These are phyloP conservation scores for Eulemur albifrons DNA, from an alignment of 2,797 vertebrate species.

Conservation along the genomic window DNA sequence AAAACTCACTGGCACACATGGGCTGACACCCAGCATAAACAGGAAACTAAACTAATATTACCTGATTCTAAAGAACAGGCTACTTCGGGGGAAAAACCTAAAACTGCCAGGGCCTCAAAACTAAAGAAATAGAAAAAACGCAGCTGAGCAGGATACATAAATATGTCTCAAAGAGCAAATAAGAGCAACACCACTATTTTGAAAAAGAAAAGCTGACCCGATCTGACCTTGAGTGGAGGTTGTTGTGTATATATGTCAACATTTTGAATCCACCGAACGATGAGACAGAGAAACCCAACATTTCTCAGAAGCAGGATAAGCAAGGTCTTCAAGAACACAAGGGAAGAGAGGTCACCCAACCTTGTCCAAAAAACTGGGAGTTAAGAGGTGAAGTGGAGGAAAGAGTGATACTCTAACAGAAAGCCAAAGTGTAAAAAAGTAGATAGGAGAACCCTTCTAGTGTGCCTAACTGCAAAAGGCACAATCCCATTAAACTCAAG, in stretches of 20 bases:
- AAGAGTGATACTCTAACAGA: not conserved
- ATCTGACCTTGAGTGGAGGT: slow-evolving; percentile 55
- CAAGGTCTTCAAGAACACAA: not conserved
- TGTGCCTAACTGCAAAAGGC: not conserved
- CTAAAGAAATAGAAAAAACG: not conserved
- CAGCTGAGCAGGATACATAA: not conserved
- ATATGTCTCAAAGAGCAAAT: not conserved
- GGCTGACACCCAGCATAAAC: not conserved
- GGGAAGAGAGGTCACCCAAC: not conserved
- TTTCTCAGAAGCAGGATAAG: not conserved
- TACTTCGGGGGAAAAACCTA: not conserved
- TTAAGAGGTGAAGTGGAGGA: not conserved
- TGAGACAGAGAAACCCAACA: not conserved
- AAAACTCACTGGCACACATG: not conserved
- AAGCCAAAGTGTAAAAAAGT: not conserved
- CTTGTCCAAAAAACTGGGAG: not conserved
- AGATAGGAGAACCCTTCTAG: not conserved
- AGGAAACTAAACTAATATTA: not conserved
- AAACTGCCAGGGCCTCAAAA: not conserved
- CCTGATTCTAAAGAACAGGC: not conserved
- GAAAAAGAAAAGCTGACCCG: slow-evolving; percentile 1
- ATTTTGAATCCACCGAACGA: not conserved
- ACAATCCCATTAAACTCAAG: not conserved
- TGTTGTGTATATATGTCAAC: not conserved
- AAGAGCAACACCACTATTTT: not conserved